These are phyloP conservation scores for Falco rusticolus DNA, from an alignment of 2,797 vertebrate species.

Conservation along the genomic window DNA sequence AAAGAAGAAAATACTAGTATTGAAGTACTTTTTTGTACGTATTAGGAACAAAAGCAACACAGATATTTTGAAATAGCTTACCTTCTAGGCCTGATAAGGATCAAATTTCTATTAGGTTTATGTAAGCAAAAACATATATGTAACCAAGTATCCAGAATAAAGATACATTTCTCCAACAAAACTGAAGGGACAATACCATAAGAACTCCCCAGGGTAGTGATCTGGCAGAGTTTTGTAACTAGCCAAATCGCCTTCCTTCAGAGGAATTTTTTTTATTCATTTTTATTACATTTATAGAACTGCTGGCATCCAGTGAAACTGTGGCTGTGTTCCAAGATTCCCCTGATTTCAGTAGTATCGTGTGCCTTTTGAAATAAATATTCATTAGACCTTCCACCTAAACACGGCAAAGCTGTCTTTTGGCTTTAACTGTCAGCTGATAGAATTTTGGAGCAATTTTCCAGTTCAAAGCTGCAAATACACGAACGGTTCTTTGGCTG, in stretches of 20 bases:
- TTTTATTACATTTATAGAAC: not conserved
- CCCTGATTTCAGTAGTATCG: not conserved
- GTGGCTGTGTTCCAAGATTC: not conserved
- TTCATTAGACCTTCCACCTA: not conserved
- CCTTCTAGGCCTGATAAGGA: not conserved
- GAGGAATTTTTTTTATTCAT: not conserved
- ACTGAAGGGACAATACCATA: not conserved
- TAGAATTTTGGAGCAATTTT: not conserved
- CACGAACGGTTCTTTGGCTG: not conserved
- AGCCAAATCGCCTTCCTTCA: not conserved
- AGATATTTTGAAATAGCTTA: not conserved
- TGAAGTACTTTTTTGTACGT: not conserved
- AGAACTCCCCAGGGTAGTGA: not conserved
- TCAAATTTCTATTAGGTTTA: not conserved
- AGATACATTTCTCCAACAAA: not conserved
- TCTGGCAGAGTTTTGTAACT: not conserved
- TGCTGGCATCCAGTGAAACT: not conserved
- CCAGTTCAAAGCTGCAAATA: not conserved
- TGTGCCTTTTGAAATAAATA: not conserved
- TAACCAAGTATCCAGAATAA: not conserved
- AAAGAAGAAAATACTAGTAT: slow-evolving; percentile 39
- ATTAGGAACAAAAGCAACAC: not conserved
- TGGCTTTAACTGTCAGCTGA: not conserved
- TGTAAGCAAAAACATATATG: not conserved
- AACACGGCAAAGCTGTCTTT: not conserved